Conservation (phyloP, 2,113 vertebrate genomes). For the Rhinoptilus africanus region DNA sequence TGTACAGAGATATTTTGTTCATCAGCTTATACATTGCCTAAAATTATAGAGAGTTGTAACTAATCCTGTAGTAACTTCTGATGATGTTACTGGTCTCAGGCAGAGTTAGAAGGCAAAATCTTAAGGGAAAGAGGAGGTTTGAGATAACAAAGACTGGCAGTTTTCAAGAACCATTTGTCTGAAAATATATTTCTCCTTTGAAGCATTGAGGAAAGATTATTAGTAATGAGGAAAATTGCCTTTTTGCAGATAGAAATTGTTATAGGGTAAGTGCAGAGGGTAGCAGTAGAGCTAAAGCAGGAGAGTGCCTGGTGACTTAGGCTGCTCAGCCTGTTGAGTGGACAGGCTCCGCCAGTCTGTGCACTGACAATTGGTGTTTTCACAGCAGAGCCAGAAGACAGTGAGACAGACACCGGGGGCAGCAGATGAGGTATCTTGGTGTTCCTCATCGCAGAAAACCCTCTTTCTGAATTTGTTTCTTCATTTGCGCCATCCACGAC, state of each 20-base stretch:
- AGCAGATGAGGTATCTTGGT: neutral
- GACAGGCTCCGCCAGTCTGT: neutral
- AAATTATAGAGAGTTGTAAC: neutral
- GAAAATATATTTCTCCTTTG: neutral
- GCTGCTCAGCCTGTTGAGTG: neutral
- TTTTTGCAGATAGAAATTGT: neutral
- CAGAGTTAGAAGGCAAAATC: neutral
- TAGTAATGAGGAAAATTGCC: neutral
- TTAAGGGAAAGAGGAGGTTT: neutral
- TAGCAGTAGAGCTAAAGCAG: neutral
- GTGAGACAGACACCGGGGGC: neutral
- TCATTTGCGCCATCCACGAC: fast-evolving
- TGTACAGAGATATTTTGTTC: neutral
- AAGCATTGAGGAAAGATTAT: neutral
- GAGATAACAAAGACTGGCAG: neutral
- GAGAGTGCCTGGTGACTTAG: neutral
- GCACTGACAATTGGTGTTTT: neutral
- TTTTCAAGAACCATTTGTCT: neutral
- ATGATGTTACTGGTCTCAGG: neutral
- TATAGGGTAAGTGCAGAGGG: neutral
- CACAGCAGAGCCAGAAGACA: neutral
- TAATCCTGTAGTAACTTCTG: neutral
- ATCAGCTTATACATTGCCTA: neutral
- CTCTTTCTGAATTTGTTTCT: neutral
- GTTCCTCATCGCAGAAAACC: neutral